phyloP scores from a whole-genome alignment of 2,888 invertebrate genomes.

The Heliconius cydno region DNA sequence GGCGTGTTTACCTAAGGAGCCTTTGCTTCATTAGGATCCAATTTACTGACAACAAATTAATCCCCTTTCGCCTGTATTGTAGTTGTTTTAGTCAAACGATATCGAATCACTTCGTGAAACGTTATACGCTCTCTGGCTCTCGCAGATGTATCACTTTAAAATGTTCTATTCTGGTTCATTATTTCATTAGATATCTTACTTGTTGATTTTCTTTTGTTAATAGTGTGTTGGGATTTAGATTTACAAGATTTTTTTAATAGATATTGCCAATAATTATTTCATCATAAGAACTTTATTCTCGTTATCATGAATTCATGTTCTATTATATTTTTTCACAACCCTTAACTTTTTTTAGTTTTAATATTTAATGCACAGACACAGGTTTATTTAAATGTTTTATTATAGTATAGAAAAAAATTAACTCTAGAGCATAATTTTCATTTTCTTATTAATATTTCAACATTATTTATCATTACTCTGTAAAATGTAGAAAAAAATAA shows the following conservation, averaged over 20 bases:
- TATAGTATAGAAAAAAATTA: no score
- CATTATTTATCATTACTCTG: background rate
- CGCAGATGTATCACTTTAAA: slow-evolving; percentile 12
- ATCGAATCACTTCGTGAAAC: slow-evolving; percentile 42
- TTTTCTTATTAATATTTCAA: background rate
- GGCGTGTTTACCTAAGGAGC: slow-evolving; percentile 82
- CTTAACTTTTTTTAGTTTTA: no score
- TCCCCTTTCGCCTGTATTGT: slow-evolving; percentile 62
- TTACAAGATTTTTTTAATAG: background rate
- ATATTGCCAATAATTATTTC: background rate
- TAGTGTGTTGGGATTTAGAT: background rate
- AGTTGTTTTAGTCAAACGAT: slow-evolving; percentile 45
- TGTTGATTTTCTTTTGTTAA: background rate
- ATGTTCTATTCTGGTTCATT: background rate
- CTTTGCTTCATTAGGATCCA: slow-evolving; percentile 84
- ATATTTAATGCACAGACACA: no score
- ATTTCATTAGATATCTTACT: background rate
- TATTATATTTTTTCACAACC: no score
- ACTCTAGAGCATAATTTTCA: no score
- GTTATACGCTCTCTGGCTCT: slow-evolving; percentile 23
- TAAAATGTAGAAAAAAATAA: background rate
- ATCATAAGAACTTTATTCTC: no score
- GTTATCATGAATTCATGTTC: no score
- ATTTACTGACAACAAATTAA: slow-evolving; percentile 83
- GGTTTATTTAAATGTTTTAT: no score